Conservation (phyloP, 2,797 vertebrate genomes). For the Molossus molossus region DNA sequence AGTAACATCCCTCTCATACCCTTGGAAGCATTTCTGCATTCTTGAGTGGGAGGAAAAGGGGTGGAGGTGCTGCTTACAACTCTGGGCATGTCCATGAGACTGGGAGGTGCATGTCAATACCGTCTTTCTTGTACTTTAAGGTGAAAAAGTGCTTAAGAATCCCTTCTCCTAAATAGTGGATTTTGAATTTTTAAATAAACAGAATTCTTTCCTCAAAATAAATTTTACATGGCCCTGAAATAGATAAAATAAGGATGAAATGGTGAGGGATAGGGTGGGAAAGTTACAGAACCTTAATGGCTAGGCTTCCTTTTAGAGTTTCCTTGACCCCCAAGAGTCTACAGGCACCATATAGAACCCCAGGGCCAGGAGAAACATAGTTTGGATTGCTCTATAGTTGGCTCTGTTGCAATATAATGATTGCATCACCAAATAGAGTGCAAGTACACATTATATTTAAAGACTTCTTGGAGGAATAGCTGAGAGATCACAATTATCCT, state of each 20-base stretch:
- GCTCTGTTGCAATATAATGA: not conserved
- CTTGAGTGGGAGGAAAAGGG: not conserved
- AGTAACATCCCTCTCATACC: not conserved
- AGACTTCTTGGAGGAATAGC: not conserved
- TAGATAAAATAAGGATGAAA: not conserved
- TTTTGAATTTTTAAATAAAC: not conserved
- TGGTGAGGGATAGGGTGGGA: not conserved
- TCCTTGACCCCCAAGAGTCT: not conserved
- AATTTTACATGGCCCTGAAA: not conserved
- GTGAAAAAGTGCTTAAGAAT: not conserved
- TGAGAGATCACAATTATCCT: not conserved
- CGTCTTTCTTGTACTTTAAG: not conserved
- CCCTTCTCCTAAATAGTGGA: not conserved
- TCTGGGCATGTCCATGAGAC: not conserved
- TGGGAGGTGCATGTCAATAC: not conserved
- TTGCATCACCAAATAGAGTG: not conserved
- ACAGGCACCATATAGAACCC: not conserved
- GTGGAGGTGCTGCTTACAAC: not conserved
- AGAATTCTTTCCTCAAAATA: constrained; percentile 1
- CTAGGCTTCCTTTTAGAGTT: not conserved
- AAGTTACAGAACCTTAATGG: not conserved
- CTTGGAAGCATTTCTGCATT: not conserved
- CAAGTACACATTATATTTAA: not conserved
- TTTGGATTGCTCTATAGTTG: not conserved
- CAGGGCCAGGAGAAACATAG: not conserved